Evolutionary conservation across 2,797 vertebrate genomes (phyloP), one percentile per base, ranked within the genome.

Genomic region (Acanthopagrus latus): DNA sequence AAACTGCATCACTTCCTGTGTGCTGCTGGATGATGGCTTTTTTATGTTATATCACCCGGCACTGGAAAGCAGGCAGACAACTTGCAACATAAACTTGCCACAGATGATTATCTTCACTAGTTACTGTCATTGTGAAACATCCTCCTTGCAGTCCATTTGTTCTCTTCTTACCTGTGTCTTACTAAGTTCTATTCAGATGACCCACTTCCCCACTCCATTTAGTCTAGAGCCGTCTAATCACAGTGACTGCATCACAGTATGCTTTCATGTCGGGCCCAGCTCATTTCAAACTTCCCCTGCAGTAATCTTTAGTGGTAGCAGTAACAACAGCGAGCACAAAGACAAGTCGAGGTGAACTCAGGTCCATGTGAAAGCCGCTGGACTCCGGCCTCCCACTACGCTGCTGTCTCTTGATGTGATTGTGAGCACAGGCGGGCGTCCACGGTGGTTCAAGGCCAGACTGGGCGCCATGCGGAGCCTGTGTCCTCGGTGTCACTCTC

Each of bases 321-420:
- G 52, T 4, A 27, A 46, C 62, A 56, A 9, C 71, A 67, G 54
- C 1, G 38, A 68, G 52, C 73, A 64, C 64, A 75, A 76, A 84
- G 70, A 41, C 80, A 75, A 55, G 81, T 76, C 14, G 71, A 84
- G 86, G 82, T 91, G 86, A 85, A 74, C 56, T 21, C 11, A 0
- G 62, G 72, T 67, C 78, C 60, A 5, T 52, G 89, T 57, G 69
- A 81, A 74, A 74, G 67, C 84, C 0, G 62, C 64, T 48, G 70
- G 82, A 76, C 52, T 66, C 64, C 18, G 5, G 13, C 47, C 68
- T 73, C 89, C 89, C 41, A 0, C 77, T 0, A 29, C 0, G 74
- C 50, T 17, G 52, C 75, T 68, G 80, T 70, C 80, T 85, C 79
- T 84, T 84, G 83, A 89, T 82, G 83, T 78, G 74, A 88, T 67